Percentiles rank a stretch among this genome's conserved stretches.
Conservation (phyloP, 2,113 vertebrate species). For the Hassar affinis region DNA sequence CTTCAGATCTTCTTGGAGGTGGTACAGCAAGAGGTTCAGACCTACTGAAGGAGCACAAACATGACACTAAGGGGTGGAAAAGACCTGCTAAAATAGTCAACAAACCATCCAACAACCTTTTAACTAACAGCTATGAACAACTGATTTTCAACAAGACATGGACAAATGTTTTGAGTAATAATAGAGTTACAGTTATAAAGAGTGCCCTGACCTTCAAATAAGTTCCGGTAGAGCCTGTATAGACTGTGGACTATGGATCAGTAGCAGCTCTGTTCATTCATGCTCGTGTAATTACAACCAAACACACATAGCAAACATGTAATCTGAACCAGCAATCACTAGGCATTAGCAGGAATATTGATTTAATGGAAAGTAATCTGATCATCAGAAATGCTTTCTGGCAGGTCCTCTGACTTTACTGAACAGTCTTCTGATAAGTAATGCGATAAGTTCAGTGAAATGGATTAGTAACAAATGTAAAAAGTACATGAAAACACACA, state of each 20-base stretch:
- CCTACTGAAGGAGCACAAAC: constrained; percentile 61
- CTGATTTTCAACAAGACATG: background rate
- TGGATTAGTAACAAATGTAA: too few relatives aligned
- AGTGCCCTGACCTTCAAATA: background rate
- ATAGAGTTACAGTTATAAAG: background rate
- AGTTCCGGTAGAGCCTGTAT: background rate
- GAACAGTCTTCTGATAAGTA: background rate
- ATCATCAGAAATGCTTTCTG: background rate
- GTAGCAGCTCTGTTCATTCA: background rate
- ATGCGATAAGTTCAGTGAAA: background rate
- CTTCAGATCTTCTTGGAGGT: constrained; percentile 75
- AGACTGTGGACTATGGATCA: background rate
- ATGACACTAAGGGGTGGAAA: background rate
- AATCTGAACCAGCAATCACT: background rate
- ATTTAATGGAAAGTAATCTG: background rate
- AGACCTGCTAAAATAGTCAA: background rate
- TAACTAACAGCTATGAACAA: background rate
- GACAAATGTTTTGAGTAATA: background rate
- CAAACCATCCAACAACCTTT: background rate
- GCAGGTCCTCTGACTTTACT: background rate
- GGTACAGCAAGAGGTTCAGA: constrained; percentile 70
- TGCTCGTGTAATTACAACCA: background rate
- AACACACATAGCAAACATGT: background rate
- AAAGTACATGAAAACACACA: too few relatives aligned
- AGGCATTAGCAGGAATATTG: background rate